Evolutionary conservation across 2,797 vertebrate species (phyloP).

Genomic region (Otolemur crassicaudatus): DNA sequence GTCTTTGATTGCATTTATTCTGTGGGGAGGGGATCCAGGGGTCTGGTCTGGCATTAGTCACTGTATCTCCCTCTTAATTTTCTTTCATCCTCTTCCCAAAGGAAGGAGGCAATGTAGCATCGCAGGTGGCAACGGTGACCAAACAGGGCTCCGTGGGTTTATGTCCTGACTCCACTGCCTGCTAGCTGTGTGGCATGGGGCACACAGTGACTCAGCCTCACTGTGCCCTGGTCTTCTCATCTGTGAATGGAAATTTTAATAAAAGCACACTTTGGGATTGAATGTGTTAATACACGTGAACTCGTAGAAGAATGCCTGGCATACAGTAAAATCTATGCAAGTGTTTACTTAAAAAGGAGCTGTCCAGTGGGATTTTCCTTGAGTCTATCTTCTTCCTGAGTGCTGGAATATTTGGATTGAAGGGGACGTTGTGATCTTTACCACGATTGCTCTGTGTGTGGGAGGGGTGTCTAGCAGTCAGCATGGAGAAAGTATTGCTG

Average conservation of each 20-base stretch:
- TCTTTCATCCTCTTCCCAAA: neutral
- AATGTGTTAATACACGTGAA: neutral
- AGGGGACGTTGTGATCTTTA: neutral
- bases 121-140: neutral
- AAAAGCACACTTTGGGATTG: neutral
- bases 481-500: rapidly evolving
- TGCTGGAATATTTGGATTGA: neutral
- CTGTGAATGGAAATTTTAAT: neutral
- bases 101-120: neutral
- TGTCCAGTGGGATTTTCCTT: neutral
- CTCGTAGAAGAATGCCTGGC: neutral
- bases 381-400: neutral
- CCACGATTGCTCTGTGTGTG: rapidly evolving
- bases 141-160: neutral
- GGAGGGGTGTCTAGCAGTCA: neutral
- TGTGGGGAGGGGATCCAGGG: neutral
- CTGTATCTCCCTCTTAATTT: neutral
- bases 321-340: neutral
- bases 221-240: neutral
- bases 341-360: neutral
- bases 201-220: neutral
- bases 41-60: slow-evolving; percentile 13
- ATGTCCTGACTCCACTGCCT: neutral
- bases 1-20: slow-evolving; percentile 89
- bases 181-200: neutral